Evolutionary conservation across 2,888 invertebrate genomes (phyloP).

Genomic region (Troilus luridus): DNA sequence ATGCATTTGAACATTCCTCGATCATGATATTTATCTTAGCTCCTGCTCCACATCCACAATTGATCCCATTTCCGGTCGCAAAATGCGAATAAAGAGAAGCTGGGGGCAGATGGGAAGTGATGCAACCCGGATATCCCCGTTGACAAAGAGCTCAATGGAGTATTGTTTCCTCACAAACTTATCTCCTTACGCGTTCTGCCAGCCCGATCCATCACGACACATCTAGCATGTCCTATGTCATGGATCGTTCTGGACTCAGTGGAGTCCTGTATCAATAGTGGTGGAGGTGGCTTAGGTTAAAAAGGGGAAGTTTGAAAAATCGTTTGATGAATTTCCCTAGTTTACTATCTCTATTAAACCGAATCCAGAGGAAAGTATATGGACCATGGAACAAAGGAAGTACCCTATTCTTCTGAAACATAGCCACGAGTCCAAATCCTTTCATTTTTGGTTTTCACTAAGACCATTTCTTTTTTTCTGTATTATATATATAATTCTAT

Average conservation of each 20-base stretch:
- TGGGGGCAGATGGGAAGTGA: slow-evolving; percentile 17
- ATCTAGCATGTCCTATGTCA: not conserved
- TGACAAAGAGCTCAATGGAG: slow-evolving; percentile 29
- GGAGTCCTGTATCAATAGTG: not conserved
- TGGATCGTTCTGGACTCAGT: not conserved
- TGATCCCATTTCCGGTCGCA: not conserved
- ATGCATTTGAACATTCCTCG: not conserved
- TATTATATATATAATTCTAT: not conserved
- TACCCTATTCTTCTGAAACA: too few relatives aligned
- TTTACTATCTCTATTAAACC: too few relatives aligned
- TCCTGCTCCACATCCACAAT: not conserved
- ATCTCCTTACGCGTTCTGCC: not conserved
- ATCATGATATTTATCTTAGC: not conserved
- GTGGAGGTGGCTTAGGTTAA: not conserved
- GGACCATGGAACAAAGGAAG: too few relatives aligned
- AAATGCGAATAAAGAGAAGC: slow-evolving; percentile 5
- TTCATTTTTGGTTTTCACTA: too few relatives aligned
- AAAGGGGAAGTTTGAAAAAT: too few relatives aligned
- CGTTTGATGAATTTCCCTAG: too few relatives aligned
- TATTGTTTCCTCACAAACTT: slow-evolving; percentile 24
- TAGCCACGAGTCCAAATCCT: too few relatives aligned
- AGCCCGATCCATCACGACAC: not conserved
- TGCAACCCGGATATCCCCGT: slow-evolving; percentile 36
- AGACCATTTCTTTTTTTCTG: not conserved
- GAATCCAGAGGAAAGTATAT: too few relatives aligned